phyloP scores from a whole-genome alignment of 2,113 vertebrate species.

The Mionectes macconnelli region DNA sequence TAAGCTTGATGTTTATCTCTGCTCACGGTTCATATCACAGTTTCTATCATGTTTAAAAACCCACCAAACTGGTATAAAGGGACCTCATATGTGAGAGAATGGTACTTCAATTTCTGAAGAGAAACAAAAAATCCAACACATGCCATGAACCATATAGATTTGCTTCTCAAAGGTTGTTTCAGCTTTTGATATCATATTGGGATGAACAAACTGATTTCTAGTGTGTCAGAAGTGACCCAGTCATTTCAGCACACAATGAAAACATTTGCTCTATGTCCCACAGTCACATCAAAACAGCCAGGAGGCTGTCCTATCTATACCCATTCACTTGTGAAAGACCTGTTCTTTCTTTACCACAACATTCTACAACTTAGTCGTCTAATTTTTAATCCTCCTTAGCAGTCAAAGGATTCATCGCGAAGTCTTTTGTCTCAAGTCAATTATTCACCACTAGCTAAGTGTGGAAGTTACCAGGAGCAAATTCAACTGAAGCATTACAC shows the following conservation, averaged over 20 bases:
- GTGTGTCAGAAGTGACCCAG: not conserved
- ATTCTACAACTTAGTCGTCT: not conserved
- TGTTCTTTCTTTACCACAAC: not conserved
- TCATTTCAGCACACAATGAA: not conserved
- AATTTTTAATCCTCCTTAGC: not conserved
- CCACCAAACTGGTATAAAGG: not conserved
- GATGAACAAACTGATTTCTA: not conserved
- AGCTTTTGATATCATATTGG: not conserved
- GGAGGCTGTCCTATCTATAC: not conserved
- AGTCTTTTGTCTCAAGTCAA: not conserved
- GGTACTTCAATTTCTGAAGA: not conserved
- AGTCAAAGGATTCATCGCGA: not conserved
- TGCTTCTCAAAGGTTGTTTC: not conserved
- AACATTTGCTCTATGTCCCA: not conserved
- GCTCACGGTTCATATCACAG: not conserved
- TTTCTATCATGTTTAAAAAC: not conserved
- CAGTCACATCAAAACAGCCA: not conserved
- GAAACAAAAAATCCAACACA: not conserved
- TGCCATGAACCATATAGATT: not conserved
- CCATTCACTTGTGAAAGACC: not conserved
- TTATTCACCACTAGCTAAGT: not conserved
- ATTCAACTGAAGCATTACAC: not conserved
- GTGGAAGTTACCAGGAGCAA: not conserved
- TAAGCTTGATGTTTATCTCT: not conserved
- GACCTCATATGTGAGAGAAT: not conserved